Evolutionary conservation across 2,888 invertebrate genomes (phyloP), one percentile per base, ranked within the genome.

Genomic region (Zygothrica quintamaculata): DNA sequence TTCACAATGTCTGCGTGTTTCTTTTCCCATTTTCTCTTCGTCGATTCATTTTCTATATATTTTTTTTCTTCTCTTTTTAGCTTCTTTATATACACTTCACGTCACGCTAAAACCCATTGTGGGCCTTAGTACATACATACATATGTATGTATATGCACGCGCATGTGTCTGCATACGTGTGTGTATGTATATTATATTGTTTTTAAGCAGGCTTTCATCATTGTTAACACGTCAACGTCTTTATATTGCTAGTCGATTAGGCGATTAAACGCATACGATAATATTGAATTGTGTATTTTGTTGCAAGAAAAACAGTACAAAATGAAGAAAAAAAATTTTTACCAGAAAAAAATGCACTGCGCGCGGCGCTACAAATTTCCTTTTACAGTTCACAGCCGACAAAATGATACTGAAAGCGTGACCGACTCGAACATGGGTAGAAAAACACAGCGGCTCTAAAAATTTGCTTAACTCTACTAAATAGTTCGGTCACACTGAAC

Each of bases 341-440:
- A 86, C 80, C 86, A 86, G 84, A 80, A 85, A 80, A 84, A 82
- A 80, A 85, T 82, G 66, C 74, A 80, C 86, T 82, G 80, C 80
- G 86, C 80, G 80, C 80, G 74, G 80, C 77, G 80, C 69, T 76
- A 72, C 68, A 72, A 80, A 59, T 78, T 74, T 70, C 77, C 66
- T 50, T 68, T 77, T 60, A 72, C 70, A 70, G 47, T 72, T 72
- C 68, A 73, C 74, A 76, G 74, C 74, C 74, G 74, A 74, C 76
- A 76, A 76, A 71, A 74, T 64, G 64, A 74, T 72, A 72, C 72
- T 72, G 75, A 74, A 58, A 74, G 69, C 74, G 56, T 70, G 70
- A 71, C 72, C 72, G 73, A 66, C 46, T 56, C 22, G 51, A 46
- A 11, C 34, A 40, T 26, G 43, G 9, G 5, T 15, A 53, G 34